Evolutionary conservation across 2,797 vertebrate species (phyloP).

Genomic region (Peromyscus eremicus): DNA sequence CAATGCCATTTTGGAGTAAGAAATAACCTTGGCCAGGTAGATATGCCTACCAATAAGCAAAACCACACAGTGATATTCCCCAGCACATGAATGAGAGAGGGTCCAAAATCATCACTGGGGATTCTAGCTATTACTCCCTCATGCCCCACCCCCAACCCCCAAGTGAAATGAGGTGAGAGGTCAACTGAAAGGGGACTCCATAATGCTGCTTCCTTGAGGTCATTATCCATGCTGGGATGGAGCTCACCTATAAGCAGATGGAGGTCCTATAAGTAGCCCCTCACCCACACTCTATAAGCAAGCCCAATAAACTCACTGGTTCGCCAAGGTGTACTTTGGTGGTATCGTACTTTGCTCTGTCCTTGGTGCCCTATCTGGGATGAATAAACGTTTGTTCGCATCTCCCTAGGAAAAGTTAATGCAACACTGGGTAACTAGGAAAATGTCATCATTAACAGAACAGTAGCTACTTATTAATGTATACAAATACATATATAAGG

Average conservation of each 20-base stretch:
- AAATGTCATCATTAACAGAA: not conserved
- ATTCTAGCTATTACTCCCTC: not conserved
- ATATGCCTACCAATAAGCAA: not conserved
- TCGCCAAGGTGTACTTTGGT: not conserved
- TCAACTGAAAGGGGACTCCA: not conserved
- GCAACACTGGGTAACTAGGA: conserved; percentile 5
- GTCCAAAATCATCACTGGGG: not conserved
- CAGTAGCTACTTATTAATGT: not conserved
- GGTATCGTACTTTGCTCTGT: conserved; percentile 8
- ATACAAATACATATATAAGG: not conserved
- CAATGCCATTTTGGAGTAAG: not conserved
- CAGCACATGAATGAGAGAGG: not conserved
- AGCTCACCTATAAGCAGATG: not conserved
- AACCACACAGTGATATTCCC: not conserved
- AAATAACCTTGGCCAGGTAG: not conserved
- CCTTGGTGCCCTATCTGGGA: conserved; percentile 22
- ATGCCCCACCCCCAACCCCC: not conserved
- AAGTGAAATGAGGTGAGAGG: not conserved
- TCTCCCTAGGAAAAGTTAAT: conserved; percentile 35
- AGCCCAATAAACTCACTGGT: not conserved
- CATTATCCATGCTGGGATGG: not conserved
- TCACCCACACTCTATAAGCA: not conserved
- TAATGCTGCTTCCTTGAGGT: not conserved
- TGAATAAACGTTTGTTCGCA: not conserved
- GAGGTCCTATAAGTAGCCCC: not conserved